Base-by-base conservation (phyloP, 1,140 invertebrate species). In the Palaemon carinicauda region DNA sequence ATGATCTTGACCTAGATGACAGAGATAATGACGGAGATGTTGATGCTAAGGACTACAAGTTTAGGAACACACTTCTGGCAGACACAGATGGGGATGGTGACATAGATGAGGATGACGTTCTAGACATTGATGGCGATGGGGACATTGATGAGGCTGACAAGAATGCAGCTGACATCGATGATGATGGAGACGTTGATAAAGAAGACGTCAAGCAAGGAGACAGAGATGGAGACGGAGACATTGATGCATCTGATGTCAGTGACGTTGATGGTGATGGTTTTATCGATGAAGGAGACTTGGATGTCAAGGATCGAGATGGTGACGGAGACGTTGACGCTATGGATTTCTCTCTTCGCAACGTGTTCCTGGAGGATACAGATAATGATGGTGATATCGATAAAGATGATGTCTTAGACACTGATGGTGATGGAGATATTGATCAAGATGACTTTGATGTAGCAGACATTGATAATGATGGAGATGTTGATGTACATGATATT, bases 381-480 rank as follows among this genome's bases (percentile, higher is more conserved):
- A 21, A 65, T 1, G 88, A 89, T 33, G 88, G 88, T 1, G 84
- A 89, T 27, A 74, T 89, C 21, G 87, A 89, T 31, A 50, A 15
- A 10, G 87, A 88, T 78, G 88, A 89, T 56, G 87, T 89, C 10
- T 80, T 89, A 5, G 88, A 89, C 33, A 86, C 53, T 24, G 88
- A 89, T 33, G 73, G 73, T 24, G 88, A 89, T 52, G 88, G 88
- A 12, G 88, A 89, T 69, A 73, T 89, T 27, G 88, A 89, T 51
- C 77, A 82, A 19, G n/a, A 60, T 19, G 88, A 89, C 56, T 51
- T 89, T n/a, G 77, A 60, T 33, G 87, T 87, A 1, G 88, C 88
- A 1, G 88, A 89, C 27, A 89, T 89, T 9, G 73, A 89, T 79
- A 89, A 89, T 41, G 88, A 89, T 73, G 88, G 88, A 3, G 82